Evolutionary conservation across 1,140 invertebrate genomes (phyloP), one percentile per base, ranked within the genome.

Genomic region (Heliconius hermathena): DNA sequence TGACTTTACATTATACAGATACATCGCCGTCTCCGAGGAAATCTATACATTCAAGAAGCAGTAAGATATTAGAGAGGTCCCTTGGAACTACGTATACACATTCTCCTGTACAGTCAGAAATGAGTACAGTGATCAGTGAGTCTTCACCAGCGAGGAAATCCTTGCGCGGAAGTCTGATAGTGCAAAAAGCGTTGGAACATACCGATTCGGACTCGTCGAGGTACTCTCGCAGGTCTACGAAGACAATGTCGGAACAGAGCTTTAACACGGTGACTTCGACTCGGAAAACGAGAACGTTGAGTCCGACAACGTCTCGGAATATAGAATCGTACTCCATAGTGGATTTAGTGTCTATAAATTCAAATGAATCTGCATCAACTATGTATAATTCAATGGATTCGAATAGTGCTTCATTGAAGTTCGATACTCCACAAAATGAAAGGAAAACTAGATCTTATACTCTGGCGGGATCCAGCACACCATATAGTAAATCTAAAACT

Each of bases 241-340:
- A 20, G 16, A 20, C 18, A 6, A 8, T 52, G 8, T 82, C 85
- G 2, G 83, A 88, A 36, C 80, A 79, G 3, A 89, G 84, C 66
- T 83, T 78, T 76, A 75, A 76, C 29, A 78, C 84, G 1, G 57
- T 79, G 9, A 71, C 83, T 3, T 85, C 86, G 2, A 75, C 81
- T 8, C 83, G 77, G 26, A 75, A 74, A 57, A 86, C 83, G 8
- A 81, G 26, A 8, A 87, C 82, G 1, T 36, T 84, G 1, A 86
- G 85, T 71, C 85, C 88, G 26, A 70, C 78, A 13, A 26, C 78
- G 11, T 78, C 86, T 1, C 54, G n/a, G 26, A 75, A 88, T 18
- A 52, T 90, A 9, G 91, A 93, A 73, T 84, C 89, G 0, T 93
- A 93, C 74, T 93, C 92, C 0, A 86, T 93, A 3, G 91, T 94